phyloP scores from a whole-genome alignment of 1,140 invertebrate genomes.

The Cydia amplana region DNA sequence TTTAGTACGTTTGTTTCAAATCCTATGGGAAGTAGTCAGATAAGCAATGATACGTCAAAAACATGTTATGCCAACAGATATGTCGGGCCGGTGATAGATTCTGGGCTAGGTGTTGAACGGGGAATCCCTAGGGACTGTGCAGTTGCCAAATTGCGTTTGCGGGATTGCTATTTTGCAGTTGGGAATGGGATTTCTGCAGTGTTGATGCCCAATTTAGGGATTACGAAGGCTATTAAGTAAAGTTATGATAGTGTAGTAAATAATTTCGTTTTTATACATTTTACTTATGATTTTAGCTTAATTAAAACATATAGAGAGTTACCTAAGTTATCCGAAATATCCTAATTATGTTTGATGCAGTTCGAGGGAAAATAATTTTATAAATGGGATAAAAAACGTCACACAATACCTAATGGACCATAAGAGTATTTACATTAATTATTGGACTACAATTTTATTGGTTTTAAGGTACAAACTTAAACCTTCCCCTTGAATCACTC shows the following conservation, averaged over 20 bases:
- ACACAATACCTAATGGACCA: too few relatives aligned
- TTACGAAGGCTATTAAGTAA: not conserved
- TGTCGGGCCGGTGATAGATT: constrained; percentile 37
- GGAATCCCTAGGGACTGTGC: not conserved
- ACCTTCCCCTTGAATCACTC: too few relatives aligned
- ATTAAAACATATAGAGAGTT: too few relatives aligned
- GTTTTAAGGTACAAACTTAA: too few relatives aligned
- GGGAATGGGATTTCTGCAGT: not conserved
- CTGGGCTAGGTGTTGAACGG: constrained; percentile 29
- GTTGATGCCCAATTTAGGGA: not conserved
- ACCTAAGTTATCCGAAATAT: too few relatives aligned
- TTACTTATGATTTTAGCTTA: too few relatives aligned
- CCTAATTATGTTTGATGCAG: too few relatives aligned
- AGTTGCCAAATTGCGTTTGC: constrained; percentile 2
- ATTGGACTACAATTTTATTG: too few relatives aligned
- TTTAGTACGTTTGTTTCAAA: constrained; percentile 29
- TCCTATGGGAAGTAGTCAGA: constrained; percentile 56
- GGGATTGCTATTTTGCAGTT: not conserved
- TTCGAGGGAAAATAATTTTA: too few relatives aligned
- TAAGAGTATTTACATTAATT: too few relatives aligned
- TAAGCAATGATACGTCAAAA: constrained; percentile 76
- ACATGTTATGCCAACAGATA: constrained; percentile 63
- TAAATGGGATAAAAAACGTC: too few relatives aligned
- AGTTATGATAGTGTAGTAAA: not conserved
- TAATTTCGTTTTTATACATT: too few relatives aligned